Evolutionary conservation across 2,797 vertebrate genomes (phyloP).

Genomic region (Catharus ustulatus): DNA sequence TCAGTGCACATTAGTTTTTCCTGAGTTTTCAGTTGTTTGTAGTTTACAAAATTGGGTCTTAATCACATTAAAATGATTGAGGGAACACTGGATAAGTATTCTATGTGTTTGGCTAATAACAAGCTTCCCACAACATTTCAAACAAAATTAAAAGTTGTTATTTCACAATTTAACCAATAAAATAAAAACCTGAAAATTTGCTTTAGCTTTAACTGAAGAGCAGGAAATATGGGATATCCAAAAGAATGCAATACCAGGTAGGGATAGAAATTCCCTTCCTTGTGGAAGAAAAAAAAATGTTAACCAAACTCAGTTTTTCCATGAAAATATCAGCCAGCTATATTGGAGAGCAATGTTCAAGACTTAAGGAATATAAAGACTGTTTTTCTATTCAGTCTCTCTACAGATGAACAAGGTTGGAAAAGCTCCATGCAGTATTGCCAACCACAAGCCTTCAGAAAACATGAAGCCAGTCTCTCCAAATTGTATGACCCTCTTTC

Average conservation of each 20-base stretch:
- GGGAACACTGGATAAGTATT: background rate
- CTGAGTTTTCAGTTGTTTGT: background rate
- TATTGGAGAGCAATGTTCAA: background rate
- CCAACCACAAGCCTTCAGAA: background rate
- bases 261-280: background rate
- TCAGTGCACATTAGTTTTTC: background rate
- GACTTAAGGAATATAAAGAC: background rate
- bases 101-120: background rate
- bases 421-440: background rate
- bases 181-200: background rate
- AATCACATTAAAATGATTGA: background rate
- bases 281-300: background rate
- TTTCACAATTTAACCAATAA: background rate
- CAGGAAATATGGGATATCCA: background rate
- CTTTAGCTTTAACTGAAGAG: background rate
- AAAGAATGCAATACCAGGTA: background rate
- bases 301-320: background rate
- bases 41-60: background rate
- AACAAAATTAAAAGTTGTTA: background rate
- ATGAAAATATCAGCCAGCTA: background rate
- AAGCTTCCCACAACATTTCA: background rate
- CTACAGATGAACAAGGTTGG: background rate
- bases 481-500: background rate
- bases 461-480: background rate
- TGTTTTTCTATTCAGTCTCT: conserved; percentile 2